Evolutionary conservation across 2,888 invertebrate genomes (phyloP).

Genomic region (Aromia moschata): DNA sequence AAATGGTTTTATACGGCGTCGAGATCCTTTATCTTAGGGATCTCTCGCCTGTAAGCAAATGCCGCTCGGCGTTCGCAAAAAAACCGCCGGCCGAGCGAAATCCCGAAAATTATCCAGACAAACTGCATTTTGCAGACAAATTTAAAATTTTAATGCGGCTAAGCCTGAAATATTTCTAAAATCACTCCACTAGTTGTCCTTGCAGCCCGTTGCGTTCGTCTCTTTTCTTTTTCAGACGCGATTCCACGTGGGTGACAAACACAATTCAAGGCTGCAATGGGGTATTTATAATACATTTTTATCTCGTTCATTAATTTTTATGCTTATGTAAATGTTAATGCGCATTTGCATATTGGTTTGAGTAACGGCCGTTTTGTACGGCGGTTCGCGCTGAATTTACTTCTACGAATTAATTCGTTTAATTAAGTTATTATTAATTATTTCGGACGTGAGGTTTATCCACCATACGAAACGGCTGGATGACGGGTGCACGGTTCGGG

Average conservation of each 20-base stretch:
- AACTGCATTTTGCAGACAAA: slow-evolving; percentile 54
- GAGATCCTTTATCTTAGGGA: slow-evolving; percentile 16
- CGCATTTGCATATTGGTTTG: slow-evolving; percentile 24
- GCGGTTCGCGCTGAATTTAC: not conserved
- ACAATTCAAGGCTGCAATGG: slow-evolving; percentile 32
- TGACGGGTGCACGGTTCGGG: too few relatives aligned
- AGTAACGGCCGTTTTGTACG: slow-evolving; percentile 5
- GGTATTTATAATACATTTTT: slow-evolving; percentile 33
- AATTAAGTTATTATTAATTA: not conserved
- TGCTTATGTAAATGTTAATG: slow-evolving; percentile 35
- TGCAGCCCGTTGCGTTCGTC: slow-evolving; percentile 44
- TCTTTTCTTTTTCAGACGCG: slow-evolving; percentile 29
- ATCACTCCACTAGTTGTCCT: slow-evolving; percentile 52
- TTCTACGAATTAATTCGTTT: not conserved
- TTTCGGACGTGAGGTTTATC: not conserved
- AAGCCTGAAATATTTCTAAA: slow-evolving; percentile 56
- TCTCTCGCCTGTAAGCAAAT: slow-evolving; percentile 32
- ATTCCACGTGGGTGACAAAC: slow-evolving; percentile 46
- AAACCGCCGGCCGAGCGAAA: slow-evolving; percentile 39
- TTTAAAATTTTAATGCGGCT: slow-evolving; percentile 54
- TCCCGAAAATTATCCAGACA: slow-evolving; percentile 55
- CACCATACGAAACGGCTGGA: too few relatives aligned
- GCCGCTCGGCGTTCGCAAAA: slow-evolving; percentile 34
- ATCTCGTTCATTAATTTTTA: slow-evolving; percentile 39
- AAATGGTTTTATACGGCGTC: slow-evolving; percentile 11